Evolutionary conservation across 1,140 invertebrate species (phyloP).

Genomic region (Drosophila ficusphila): DNA sequence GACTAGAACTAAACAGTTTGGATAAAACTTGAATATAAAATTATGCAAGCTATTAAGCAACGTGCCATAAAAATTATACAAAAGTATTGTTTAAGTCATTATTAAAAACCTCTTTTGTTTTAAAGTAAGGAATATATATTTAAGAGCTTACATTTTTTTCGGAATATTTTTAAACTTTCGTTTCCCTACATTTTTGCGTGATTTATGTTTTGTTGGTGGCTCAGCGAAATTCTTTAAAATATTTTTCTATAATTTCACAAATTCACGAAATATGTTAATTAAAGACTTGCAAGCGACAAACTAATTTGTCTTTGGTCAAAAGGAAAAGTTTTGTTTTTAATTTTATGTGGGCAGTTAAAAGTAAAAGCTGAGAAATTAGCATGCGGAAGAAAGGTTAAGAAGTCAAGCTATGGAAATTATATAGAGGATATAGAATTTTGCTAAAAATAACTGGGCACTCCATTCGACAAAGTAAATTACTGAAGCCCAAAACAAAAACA

Average conservation of each 20-base stretch:
- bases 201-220: constrained; percentile 22
- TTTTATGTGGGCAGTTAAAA: constrained; percentile 29
- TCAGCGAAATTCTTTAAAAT: constrained; percentile 34
- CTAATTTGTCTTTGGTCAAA: constrained; percentile 14
- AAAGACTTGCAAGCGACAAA: constrained; percentile 5
- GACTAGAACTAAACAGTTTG: constrained; percentile 3
- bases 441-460: constrained; percentile 31
- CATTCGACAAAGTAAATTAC: constrained; percentile 21
- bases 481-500: constrained; percentile 19
- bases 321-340: constrained; percentile 5
- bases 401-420: background rate
- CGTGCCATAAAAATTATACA: background rate
- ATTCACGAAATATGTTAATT: constrained; percentile 39
- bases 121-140: too few species aligned
- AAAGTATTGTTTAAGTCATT: too few species aligned
- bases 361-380: constrained; percentile 29
- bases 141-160: background rate
- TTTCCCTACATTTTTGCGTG: constrained; percentile 24
- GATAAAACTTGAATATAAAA: background rate
- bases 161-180: constrained; percentile 38
- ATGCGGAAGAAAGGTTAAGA: background rate
- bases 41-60: constrained; percentile 35
- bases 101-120: too few species aligned
- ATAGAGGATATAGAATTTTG: constrained; percentile 3
- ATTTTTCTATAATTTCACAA: constrained; percentile 50